These are phyloP conservation scores for Psittacara wagleri DNA, from an alignment of 2,113 vertebrate genomes.

Conservation along the genomic window DNA sequence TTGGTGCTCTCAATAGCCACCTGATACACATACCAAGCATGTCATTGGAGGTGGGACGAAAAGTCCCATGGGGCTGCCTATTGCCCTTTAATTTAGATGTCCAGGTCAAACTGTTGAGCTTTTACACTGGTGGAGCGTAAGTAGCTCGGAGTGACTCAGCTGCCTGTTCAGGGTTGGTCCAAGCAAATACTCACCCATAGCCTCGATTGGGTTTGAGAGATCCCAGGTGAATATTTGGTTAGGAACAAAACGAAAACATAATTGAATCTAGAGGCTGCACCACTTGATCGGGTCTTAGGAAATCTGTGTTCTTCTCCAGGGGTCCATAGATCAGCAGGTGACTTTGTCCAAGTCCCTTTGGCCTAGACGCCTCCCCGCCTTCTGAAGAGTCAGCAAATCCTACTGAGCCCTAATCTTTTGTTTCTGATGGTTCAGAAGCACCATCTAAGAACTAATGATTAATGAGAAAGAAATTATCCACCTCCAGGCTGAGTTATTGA, in stretches of 20 bases:
- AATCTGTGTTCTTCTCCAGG: neutral
- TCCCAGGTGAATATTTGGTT: neutral
- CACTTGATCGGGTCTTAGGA: neutral
- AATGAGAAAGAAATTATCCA: neutral
- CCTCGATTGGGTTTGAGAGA: neutral
- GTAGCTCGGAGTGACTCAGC: neutral
- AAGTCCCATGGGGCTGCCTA: neutral
- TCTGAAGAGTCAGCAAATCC: neutral
- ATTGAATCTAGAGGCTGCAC: neutral
- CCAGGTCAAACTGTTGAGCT: neutral
- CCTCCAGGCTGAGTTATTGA: neutral
- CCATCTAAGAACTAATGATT: rapidly evolving
- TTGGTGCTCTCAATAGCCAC: neutral
- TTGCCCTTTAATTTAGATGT: neutral
- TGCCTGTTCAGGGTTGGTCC: neutral
- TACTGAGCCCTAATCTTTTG: neutral
- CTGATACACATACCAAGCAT: neutral
- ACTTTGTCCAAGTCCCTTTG: neutral
- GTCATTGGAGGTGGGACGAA: neutral
- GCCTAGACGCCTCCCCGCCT: neutral
- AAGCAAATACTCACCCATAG: neutral
- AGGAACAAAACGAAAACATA: neutral
- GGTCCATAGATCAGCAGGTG: neutral
- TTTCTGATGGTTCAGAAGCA: neutral
- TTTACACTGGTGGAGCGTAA: neutral